Percentiles rank a stretch among this genome's conserved stretches.
Evolutionary conservation across 2,888 invertebrate genomes (phyloP).

Genomic region (Leptinotarsa haldemani): DNA sequence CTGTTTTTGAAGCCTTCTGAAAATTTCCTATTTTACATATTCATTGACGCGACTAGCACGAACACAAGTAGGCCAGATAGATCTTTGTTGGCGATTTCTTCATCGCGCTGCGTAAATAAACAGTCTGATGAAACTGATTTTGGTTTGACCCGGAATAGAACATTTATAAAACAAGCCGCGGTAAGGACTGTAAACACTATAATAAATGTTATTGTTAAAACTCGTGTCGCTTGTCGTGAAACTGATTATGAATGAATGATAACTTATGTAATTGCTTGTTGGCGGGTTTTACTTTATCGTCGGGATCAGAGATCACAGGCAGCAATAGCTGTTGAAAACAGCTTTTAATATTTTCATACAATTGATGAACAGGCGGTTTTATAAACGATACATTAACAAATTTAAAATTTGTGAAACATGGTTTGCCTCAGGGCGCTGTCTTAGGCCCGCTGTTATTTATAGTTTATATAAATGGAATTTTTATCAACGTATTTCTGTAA

Average conservation of each 20-base stretch:
- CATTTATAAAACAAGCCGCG: constrained; percentile 21
- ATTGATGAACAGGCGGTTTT: no score
- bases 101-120: constrained; percentile 19
- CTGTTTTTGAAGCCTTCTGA: no score
- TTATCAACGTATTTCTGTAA: no score
- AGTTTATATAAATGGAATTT: no score
- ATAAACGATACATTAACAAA: no score
- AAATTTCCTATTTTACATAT: no score
- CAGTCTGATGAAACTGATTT: constrained; percentile 19
- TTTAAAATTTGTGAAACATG: no score
- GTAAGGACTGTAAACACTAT: constrained; percentile 5
- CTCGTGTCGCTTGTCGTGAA: background rate
- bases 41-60: no score
- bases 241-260: constrained; percentile 13
- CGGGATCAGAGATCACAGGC: background rate
- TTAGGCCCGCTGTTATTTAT: no score
- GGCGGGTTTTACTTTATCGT: background rate
- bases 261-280: background rate
- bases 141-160: constrained; percentile 26
- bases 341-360: no score
- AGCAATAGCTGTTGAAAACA: background rate
- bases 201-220: constrained; percentile 10
- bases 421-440: no score
- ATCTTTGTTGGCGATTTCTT: constrained; percentile 23
- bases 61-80: background rate